Base-by-base conservation (phyloP, 2,888 invertebrate species). In the Pedicia rivosa region DNA sequence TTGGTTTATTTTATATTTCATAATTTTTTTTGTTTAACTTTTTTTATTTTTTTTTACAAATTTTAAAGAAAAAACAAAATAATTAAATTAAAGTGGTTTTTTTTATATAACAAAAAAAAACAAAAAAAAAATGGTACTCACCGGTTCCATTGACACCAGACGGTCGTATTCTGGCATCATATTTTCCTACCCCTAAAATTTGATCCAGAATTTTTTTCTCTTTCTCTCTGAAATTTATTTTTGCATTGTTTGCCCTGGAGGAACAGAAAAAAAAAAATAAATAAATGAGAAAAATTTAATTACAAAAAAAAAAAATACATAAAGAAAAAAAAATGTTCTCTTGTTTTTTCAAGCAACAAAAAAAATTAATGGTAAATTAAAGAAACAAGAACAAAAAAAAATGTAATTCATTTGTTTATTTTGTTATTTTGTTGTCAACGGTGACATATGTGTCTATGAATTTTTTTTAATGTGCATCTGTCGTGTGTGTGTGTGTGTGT, bases 71-170 rank as follows among this genome's bases (percentile, higher is more conserved):
- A 22, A 31, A 30, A 20, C 15, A 20, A 36, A 29, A 29, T 20
- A 29, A 27, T 14, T 34, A 10, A 15, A 15, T 14, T 30, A 14
- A 14, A 12, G 15, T 14, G 15, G 9, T 34, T n/a, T 15, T 6
- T 26, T 28, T 30, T 25, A 29, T 10, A 17, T 24, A 9, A 7
- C 13, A 9, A 13, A 27, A 31, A 16, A 24, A 30, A 8, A 8
- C 2, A 27, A 36, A 26, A 12, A 4, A 17, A n/a, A 35, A 27
- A 3, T 24, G 26, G 40, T 40, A 42, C 76, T 74, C 70, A 88
- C 90, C 90, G 75, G 88, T 88, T 60, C 86, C 88, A 63, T 91
- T 90, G 63, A 86, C 78, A 50, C 91, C 91, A 38, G 87, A 87
- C 37, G 91, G 91, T 56, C 91, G 69, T 59, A 91, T 91, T 55